Conservation (phyloP, 2,113 vertebrate genomes). For the Mixornis gularis region DNA sequence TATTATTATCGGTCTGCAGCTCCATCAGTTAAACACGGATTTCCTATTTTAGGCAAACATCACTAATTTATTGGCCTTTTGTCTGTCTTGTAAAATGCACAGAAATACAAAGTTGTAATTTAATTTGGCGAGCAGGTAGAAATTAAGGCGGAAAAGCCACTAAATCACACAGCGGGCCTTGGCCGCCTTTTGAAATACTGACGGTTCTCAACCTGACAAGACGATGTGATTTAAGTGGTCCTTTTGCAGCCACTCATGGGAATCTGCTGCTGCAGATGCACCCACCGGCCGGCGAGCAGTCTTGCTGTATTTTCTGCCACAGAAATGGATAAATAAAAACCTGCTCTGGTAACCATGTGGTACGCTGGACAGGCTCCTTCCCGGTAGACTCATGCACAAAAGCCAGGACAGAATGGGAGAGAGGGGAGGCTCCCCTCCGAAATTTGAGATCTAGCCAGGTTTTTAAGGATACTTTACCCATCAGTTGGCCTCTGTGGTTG, state of each 20-base stretch:
- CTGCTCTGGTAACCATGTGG: neutral
- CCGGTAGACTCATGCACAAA: neutral
- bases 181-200: neutral
- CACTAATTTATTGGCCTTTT: neutral
- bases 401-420: neutral
- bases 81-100: slow-evolving; percentile 5
- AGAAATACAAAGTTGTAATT: neutral
- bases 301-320: neutral
- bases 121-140: neutral
- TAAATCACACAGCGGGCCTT: neutral
- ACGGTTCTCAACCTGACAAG: neutral
- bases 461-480: slow-evolving; percentile 26
- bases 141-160: neutral
- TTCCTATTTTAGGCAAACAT: slow-evolving; percentile 15
- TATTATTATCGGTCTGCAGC: neutral
- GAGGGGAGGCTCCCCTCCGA: neutral
- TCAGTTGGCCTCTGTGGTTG: slow-evolving; percentile 10
- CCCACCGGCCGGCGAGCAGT: neutral
- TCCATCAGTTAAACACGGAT: neutral
- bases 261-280: neutral
- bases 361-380: neutral
- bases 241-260: neutral
- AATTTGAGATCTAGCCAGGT: neutral
- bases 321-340: neutral
- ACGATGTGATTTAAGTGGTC: neutral